Base-by-base conservation (phyloP, 53 echinoderm and acorn worm genomes). In the Holothuria scabra region DNA sequence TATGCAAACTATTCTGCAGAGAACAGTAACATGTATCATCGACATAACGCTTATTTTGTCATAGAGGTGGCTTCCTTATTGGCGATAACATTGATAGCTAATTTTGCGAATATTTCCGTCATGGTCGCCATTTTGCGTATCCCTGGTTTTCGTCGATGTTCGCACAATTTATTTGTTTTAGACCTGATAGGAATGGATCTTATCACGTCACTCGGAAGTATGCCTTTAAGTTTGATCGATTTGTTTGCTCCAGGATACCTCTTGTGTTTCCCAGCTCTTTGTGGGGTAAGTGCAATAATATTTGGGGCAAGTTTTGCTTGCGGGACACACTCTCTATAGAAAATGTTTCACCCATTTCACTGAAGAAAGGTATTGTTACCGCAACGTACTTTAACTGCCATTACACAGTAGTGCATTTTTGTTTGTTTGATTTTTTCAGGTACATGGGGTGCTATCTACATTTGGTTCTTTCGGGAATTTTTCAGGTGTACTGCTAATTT, bases 401-500 rank as follows among this genome's bases (percentile, higher is more conserved):
- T 41, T 41, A 41, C 7, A 41, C 2, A 5, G 41, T 41, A 0
- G 10, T 8, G 2, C 10, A 5, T 41, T 41, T 6, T 0, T 37
- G 7, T 8, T 30, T 33, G 1, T 33, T 8, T 8, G 12, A 19
- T 29, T 30, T 65, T 28, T n/a, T n/a, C n/a, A 72, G 72, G 5
- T 72, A 34, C 72, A 72, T 48, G 72, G 72, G 25, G 5, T 72
- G 46, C 48, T 72, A 5, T 44, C 72, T 19, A 16, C 0, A 0
- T 13, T 44, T 7, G 72, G 72, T 23, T 72, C 24, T 38, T 72
- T 72, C 28, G 72, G 72, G 22, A 72, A 72, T 72, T 72, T 72
- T 48, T 72, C 72, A 41, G 72, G 48, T n/a, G 48, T 72, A 14
- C 13, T 34, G 23, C 16, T 72, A 28, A 72, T 72, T 21, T 72